These are phyloP conservation scores for Esox lucius DNA, from an alignment of 2,797 vertebrate species.

Conservation along the genomic window DNA sequence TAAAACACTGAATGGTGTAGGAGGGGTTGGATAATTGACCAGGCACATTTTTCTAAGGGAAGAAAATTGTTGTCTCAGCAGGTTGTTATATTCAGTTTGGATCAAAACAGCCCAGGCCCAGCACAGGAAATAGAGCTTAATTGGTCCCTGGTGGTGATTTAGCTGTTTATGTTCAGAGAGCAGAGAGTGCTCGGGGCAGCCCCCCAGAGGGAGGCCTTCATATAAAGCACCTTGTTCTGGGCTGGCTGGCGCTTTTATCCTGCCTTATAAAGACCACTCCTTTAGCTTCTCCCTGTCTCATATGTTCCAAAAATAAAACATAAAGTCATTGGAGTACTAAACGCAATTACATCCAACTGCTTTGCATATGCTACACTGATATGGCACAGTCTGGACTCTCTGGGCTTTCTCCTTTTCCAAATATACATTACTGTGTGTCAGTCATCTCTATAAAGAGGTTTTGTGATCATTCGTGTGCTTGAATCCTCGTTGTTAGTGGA, in stretches of 20 bases:
- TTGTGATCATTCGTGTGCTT: neutral
- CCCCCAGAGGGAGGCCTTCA: conserved; percentile 10
- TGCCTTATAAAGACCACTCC: conserved; percentile 23
- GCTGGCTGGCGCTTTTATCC: neutral
- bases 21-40: neutral
- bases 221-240: conserved; percentile 6
- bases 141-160: conserved; percentile 18
- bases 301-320: conserved; percentile 27
- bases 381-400: neutral
- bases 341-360: conserved; percentile 4
- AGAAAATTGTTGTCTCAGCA: conserved; percentile 30
- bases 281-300: conserved; percentile 31
- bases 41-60: conserved; percentile 9
- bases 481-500: conserved; percentile 3
- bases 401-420: neutral
- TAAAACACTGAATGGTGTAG: conserved; percentile 4
- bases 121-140: conserved; percentile 5
- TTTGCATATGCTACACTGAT: neutral
- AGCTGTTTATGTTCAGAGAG: conserved; percentile 11
- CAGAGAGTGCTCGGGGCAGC: conserved; percentile 11
- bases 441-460: neutral
- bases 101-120: conserved; percentile 21
- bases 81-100: conserved; percentile 10
- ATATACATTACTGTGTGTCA: neutral
- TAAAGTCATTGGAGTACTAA: conserved; percentile 27